Conservation (phyloP, 2,888 invertebrate genomes). For the Calameuta filiformis region DNA sequence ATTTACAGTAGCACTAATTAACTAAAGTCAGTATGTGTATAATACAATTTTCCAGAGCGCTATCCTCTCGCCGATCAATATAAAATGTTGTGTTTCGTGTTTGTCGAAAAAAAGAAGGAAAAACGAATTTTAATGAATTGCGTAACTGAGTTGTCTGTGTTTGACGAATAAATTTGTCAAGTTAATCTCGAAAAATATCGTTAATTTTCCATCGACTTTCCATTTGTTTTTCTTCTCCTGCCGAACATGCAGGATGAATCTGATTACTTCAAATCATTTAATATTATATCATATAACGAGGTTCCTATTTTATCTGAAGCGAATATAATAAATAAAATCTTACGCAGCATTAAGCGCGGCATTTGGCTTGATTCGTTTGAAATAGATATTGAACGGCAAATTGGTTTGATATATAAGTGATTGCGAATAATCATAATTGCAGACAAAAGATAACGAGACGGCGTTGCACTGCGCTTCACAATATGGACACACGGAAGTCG, state of each 20-base stretch:
- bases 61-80: background rate
- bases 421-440: constrained; percentile 45
- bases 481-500: constrained; percentile 89
- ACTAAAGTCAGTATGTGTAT: background rate
- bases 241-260: too few relatives aligned
- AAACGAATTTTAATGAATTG: background rate
- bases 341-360: background rate
- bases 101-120: background rate
- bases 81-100: background rate
- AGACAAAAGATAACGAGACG: constrained; percentile 92
- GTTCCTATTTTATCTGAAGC: background rate
- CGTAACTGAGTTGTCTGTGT: background rate
- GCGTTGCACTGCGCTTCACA: constrained; percentile 94
- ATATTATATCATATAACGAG: background rate
- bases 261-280: background rate
- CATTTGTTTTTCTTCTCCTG: background rate
- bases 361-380: background rate
- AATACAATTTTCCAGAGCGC: background rate
- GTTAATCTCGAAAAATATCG: background rate
- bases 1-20: background rate
- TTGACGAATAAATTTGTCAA: background rate
- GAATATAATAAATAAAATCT: background rate
- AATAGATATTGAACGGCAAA: background rate
- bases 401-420: background rate
- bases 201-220: background rate